These are phyloP conservation scores for Atta cephalotes DNA, from an alignment of 1,140 invertebrate genomes.

Conservation along the genomic window DNA sequence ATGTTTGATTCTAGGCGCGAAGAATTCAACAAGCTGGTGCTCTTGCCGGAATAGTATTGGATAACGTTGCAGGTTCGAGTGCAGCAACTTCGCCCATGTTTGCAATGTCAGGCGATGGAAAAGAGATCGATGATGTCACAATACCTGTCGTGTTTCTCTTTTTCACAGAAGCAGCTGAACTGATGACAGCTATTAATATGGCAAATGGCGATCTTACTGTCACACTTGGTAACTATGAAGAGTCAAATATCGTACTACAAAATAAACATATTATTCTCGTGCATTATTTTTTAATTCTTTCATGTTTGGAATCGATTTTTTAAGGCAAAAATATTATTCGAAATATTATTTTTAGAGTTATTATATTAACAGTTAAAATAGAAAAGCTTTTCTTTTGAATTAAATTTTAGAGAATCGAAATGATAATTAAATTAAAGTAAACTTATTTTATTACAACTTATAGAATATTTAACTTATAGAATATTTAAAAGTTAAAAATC, in stretches of 20 bases:
- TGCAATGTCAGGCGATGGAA: conserved; percentile 98
- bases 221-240: conserved; percentile 75
- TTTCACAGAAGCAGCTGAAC: conserved; percentile 90
- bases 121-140: conserved; percentile 91
- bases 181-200: conserved; percentile 87
- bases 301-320: not conserved
- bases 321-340: not conserved
- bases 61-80: conserved; percentile 93
- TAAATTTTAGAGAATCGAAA: not conserved
- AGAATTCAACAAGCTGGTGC: conserved; percentile 94
- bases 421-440: not conserved
- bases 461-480: too few relatives aligned
- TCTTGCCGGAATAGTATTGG: conserved; percentile 94
- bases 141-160: conserved; percentile 98
- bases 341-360: not conserved
- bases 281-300: conserved; percentile 25
- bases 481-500: too few relatives aligned
- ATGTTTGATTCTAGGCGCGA: conserved; percentile 88
- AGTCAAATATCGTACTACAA: conserved; percentile 3
- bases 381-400: not conserved
- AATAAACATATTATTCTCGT: not conserved
- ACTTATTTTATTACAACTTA: not conserved
- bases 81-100: conserved; percentile 93
- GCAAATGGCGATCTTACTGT: conserved; percentile 77
- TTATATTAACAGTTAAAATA: not conserved